Evolutionary conservation across 2,797 vertebrate species (phyloP), one percentile per base, ranked within the genome.

Genomic region (Nasua narica): DNA sequence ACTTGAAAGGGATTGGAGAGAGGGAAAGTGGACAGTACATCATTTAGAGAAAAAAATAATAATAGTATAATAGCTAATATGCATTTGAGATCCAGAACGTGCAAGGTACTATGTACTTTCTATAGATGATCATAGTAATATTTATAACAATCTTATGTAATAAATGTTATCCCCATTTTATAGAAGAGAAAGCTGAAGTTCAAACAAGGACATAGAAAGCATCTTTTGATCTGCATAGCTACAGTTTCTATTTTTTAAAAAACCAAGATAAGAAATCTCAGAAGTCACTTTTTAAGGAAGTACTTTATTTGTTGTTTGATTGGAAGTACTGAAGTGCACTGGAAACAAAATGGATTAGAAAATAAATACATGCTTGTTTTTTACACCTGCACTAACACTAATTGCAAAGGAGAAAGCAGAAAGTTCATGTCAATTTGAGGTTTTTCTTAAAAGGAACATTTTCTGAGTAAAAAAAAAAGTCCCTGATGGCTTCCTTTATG

Each of bases 331-430:
- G 3, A 82, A 74, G 15, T 86, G 11, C 14, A 72, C 67, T 81
- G 58, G 11, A 93, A 94, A 91, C 70, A 82, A 83, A 65, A 85
- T 16, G 32, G 60, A 18, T 91, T 85, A 70, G 9, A 70, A 40
- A 85, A 74, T 78, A 83, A 74, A 74, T 32, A 40, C 62, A 32
- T 2, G 16, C 3, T 72, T 43, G 11, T 56, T 76, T 85, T 85
- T 35, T 69, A 7, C 29, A 74, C 56, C 60, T 65, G 10, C 2
- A 35, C n/a, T 95, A 83, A 69, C 19, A 52, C n/a, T 70, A 65
- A 90, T 85, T 48, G 10, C 23, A 93, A 88, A 29, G 11, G 37
- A 4, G 58, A 56, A 67, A 94, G 4, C 32, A 69, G 27, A 88
- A 87, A 90, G 43, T 29, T 27, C 25, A 40, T 78, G 7, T 11